Conservation (phyloP, 2,797 vertebrate genomes). For the Amazona ochrocephala region DNA sequence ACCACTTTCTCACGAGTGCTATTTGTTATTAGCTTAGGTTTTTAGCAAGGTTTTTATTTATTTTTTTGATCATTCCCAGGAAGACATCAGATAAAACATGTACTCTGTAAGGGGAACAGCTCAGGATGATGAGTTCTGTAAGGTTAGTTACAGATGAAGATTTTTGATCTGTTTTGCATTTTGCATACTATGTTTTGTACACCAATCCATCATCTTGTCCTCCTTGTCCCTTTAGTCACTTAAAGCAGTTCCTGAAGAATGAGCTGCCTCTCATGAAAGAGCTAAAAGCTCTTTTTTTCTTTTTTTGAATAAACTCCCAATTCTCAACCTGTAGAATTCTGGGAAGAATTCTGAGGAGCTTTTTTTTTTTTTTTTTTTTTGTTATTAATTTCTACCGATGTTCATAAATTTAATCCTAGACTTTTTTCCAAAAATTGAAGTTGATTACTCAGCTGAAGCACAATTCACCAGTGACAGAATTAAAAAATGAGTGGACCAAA, state of each 20-base stretch:
- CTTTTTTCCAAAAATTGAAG: not conserved
- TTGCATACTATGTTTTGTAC: not conserved
- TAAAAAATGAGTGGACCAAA: not conserved
- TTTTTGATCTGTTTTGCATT: not conserved
- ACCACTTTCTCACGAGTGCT: not conserved
- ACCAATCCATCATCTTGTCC: not conserved
- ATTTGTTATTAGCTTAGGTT: not conserved
- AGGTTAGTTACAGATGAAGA: not conserved
- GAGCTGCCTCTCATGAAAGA: not conserved
- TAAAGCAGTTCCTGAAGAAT: not conserved
- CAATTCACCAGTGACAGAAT: not conserved
- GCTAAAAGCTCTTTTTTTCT: not conserved
- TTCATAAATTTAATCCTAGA: not conserved
- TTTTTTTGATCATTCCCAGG: too few relatives aligned
- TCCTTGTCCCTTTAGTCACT: not conserved
- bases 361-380: not conserved
- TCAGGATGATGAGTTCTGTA: not conserved
- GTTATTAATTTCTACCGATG: not conserved
- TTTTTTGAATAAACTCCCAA: not conserved
- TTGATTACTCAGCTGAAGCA: not conserved
- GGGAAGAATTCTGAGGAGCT: not conserved
- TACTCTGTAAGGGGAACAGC: not conserved
- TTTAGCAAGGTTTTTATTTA: not conserved
- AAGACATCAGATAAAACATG: too few relatives aligned
- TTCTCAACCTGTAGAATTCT: not conserved